phyloP scores from a whole-genome alignment of 2,888 invertebrate species.

The Frankliniella fusca region DNA sequence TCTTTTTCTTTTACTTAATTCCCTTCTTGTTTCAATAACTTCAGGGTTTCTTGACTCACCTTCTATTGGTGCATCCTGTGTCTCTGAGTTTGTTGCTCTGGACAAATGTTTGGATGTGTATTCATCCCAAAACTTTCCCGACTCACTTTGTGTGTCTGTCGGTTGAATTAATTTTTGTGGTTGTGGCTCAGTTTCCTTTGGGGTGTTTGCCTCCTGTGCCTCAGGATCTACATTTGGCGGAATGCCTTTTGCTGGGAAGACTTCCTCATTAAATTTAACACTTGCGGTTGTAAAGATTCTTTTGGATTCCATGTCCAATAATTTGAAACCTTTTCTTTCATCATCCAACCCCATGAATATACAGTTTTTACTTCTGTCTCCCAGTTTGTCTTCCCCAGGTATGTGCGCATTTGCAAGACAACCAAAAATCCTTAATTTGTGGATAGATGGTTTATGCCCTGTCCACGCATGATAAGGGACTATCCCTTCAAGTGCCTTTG shows the following conservation, averaged over 20 bases:
- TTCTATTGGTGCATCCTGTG: too few relatives aligned
- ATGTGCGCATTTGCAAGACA: not conserved
- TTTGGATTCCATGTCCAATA: constrained; percentile 14
- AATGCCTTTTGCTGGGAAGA: not conserved
- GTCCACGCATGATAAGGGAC: constrained; percentile 40
- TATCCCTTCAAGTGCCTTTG: constrained; percentile 38
- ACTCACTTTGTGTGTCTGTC: too few relatives aligned
- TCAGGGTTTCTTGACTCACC: too few relatives aligned
- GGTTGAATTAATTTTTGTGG: too few relatives aligned
- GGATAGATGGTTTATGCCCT: constrained; percentile 32
- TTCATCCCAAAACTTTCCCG: too few relatives aligned
- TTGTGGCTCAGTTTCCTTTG: too few relatives aligned
- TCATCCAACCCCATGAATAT: not conserved
- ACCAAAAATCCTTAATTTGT: not conserved
- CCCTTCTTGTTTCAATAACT: too few relatives aligned
- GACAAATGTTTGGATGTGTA: too few relatives aligned
- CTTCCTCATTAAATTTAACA: not conserved
- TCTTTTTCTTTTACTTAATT: too few relatives aligned
- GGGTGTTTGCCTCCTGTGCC: too few relatives aligned
- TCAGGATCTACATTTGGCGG: too few relatives aligned
- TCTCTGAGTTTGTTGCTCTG: too few relatives aligned
- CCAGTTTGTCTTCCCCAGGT: not conserved
- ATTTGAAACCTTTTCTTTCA: not conserved
- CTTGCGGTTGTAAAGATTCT: not conserved
- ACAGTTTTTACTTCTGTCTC: not conserved